Evolutionary conservation across 1,140 invertebrate species (phyloP).

Genomic region (Leptestheria dahalacensis): DNA sequence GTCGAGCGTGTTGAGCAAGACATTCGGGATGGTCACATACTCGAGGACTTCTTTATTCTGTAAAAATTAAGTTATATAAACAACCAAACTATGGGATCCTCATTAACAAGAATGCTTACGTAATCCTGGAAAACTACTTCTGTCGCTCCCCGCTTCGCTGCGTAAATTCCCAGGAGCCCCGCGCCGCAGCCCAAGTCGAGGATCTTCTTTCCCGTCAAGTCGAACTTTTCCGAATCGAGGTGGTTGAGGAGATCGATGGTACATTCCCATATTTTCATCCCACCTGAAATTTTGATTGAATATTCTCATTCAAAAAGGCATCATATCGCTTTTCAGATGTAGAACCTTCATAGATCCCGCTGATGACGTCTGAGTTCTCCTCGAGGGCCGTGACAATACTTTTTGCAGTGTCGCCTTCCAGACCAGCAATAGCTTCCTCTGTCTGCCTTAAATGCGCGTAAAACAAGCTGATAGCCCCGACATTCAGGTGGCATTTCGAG

Average conservation of each 20-base stretch:
- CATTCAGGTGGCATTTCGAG: background rate
- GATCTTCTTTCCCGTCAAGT: slow-evolving; percentile 37
- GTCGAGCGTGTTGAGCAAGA: slow-evolving; percentile 46
- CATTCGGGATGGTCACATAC: slow-evolving; percentile 59
- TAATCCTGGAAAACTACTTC: slow-evolving; percentile 77
- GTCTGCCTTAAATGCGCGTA: slow-evolving; percentile 1
- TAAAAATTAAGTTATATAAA: slow-evolving; percentile 13
- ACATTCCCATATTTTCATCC: slow-evolving; percentile 79
- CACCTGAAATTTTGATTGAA: slow-evolving; percentile 38
- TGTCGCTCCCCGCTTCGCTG: slow-evolving; percentile 42
- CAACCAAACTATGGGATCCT: background rate
- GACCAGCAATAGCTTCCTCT: background rate
- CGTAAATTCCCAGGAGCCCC: slow-evolving; percentile 60
- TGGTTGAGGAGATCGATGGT: slow-evolving; percentile 57
- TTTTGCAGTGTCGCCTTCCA: background rate
- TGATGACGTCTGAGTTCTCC: slow-evolving; percentile 23
- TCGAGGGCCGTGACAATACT: background rate
- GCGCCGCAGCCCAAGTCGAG: slow-evolving; percentile 76
- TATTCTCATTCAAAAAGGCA: background rate
- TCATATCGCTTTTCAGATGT: background rate
- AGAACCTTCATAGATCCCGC: slow-evolving; percentile 27
- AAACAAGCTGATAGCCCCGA: background rate
- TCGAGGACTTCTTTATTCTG: slow-evolving; percentile 63
- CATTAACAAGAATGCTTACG: slow-evolving; percentile 39
- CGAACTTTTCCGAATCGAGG: slow-evolving; percentile 26